Base-by-base conservation (phyloP, 2,113 vertebrate species). In the Zapornia atra region DNA sequence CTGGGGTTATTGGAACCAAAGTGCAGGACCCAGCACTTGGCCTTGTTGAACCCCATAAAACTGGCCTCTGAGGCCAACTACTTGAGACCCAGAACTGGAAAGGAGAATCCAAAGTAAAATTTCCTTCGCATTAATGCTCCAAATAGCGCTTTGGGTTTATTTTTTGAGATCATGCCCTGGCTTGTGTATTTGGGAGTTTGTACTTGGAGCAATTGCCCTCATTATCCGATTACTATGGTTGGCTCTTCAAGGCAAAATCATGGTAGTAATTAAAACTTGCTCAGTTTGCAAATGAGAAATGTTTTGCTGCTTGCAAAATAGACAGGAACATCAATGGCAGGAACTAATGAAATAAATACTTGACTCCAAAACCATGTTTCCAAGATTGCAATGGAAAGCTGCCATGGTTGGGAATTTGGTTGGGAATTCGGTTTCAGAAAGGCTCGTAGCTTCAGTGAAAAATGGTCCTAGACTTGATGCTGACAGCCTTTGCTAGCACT, bases 211-310 rank as follows among this genome's bases (percentile, higher is more conserved):
- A 40, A 54, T 69, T 57, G 29, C 40, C 71, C 25, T 80, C 31
- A 18, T 91, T 83, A n/a, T 53, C 54, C 25, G 38, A 53, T 72
- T n/a, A 65, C 50, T 75, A 53, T 1, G 6, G 50, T 71, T 60
- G 42, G 31, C 77, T 92, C 65, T 95, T 57, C 50, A 64, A 80
- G 78, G 50, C 85, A 63, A 48, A 65, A 65, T 79, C 34, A 85
- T 88, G 77, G 36, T 44, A 89, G 40, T 57, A 92, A 94, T 94
- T 94, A 91, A 92, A 91, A n/a, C 31, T 18, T 42, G 29, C 48
- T 87, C 54, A 2, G 0, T 70, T 92, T 51, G 84, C 28, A 72
- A 90, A 65, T 28, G 59, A 31, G 63, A 79, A 91, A 84, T 1
- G 10, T 81, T 94, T 91, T 82, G 36, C 38, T 12, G 56, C 64